These are phyloP conservation scores for Enteromius unitaeniatus DNA, from an alignment of 2,797 vertebrate genomes.

Conservation along the genomic window DNA sequence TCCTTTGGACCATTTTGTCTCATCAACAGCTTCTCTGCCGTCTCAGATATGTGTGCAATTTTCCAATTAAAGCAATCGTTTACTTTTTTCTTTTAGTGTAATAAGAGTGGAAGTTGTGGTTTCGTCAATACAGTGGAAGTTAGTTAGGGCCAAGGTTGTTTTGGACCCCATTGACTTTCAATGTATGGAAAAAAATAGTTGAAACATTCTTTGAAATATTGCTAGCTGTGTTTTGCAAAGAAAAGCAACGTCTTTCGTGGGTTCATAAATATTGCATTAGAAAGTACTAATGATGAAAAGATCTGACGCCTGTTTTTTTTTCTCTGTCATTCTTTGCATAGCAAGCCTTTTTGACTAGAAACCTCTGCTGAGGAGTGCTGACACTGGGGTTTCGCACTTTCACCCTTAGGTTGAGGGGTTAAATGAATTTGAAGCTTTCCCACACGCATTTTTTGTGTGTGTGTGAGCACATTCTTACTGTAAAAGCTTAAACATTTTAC, in stretches of 20 bases:
- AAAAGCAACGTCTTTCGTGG: background rate
- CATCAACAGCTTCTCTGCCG: background rate
- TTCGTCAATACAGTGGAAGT: background rate
- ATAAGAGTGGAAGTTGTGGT: background rate
- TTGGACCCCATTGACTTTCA: background rate
- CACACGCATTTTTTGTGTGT: conserved; percentile 49
- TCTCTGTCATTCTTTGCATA: background rate
- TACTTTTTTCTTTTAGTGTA: background rate
- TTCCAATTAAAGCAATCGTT: background rate
- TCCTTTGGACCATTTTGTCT: background rate
- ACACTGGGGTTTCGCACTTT: conserved; percentile 39
- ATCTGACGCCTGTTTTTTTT: background rate
- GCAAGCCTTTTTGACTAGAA: conserved; percentile 5
- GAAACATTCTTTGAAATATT: background rate
- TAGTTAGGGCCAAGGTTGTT: background rate
- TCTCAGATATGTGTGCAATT: background rate
- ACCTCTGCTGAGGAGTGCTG: conserved; percentile 40
- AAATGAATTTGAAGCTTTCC: conserved; percentile 58
- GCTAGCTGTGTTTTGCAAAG: background rate
- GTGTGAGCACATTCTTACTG: background rate
- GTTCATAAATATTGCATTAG: background rate
- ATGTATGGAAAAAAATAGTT: background rate
- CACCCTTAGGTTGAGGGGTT: conserved; percentile 60
- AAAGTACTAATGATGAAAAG: background rate
- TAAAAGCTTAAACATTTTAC: background rate